Conservation (phyloP, 2,113 vertebrate species). For the Apteryx owenii region DNA sequence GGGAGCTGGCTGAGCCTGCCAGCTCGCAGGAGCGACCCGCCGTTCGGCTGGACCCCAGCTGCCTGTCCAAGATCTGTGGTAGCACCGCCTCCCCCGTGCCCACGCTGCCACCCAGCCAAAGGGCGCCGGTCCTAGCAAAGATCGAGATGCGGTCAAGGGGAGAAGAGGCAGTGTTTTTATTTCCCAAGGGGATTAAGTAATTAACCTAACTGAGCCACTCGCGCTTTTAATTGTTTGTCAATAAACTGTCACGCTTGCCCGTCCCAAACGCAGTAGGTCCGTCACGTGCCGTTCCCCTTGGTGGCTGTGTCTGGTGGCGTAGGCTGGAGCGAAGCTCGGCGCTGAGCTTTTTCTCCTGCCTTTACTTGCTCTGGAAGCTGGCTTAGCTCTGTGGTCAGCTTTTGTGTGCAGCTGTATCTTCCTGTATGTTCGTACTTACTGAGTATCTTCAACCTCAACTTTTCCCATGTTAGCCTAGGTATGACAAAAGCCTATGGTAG, state of each 20-base stretch:
- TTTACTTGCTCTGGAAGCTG: neutral
- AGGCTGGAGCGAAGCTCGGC: neutral
- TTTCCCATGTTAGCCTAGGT: neutral
- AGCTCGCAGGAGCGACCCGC: neutral
- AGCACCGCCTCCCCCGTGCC: neutral
- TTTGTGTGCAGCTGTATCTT: neutral
- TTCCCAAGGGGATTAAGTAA: neutral
- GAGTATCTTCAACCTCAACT: neutral
- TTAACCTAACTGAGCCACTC: neutral
- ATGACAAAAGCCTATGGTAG: neutral
- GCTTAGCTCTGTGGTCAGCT: neutral
- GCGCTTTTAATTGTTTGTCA: neutral
- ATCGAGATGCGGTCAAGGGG: neutral
- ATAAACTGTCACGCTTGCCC: neutral
- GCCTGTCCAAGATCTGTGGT: neutral
- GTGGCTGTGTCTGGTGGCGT: neutral
- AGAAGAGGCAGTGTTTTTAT: neutral
- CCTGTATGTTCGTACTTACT: neutral
- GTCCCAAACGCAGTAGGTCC: neutral
- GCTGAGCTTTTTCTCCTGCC: neutral
- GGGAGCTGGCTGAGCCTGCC: neutral
- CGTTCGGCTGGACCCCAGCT: neutral
- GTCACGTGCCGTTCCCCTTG: neutral
- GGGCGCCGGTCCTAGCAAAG: neutral
- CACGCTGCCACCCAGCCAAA: accelerated